Evolutionary conservation across 2,797 vertebrate genomes (phyloP).

Genomic region (Myotis daubentonii): DNA sequence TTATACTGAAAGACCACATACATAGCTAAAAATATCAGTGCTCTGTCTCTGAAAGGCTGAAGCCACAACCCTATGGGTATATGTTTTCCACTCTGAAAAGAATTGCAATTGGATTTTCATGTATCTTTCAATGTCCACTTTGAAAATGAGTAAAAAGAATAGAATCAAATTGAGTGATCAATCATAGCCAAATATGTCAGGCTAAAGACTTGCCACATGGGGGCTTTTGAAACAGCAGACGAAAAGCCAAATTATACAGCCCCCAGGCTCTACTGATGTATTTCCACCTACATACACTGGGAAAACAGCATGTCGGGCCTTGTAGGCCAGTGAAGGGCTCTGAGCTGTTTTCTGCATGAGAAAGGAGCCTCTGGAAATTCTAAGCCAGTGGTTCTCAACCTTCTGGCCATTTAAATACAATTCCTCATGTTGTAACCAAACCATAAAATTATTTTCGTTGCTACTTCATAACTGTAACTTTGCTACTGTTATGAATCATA

Average conservation of each 20-base stretch:
- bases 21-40: background rate
- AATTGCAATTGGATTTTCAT: background rate
- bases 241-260: background rate
- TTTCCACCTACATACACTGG: background rate
- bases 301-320: background rate
- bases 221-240: background rate
- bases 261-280: background rate
- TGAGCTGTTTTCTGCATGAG: background rate
- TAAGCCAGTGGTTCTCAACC: background rate
- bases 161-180: background rate
- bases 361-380: background rate
- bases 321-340: background rate
- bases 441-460: too few relatives aligned
- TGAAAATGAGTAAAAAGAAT: background rate
- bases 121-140: background rate
- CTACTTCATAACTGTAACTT: too few relatives aligned
- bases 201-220: background rate
- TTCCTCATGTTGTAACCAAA: too few relatives aligned
- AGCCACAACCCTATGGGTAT: background rate
- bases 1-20: too few relatives aligned
- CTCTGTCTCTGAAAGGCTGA: background rate
- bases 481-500: too few relatives aligned
- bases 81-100: background rate
- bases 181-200: background rate
- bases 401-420: too few relatives aligned